Evolutionary conservation across 2,113 vertebrate genomes (phyloP).

Genomic region (Zosterops lateralis): DNA sequence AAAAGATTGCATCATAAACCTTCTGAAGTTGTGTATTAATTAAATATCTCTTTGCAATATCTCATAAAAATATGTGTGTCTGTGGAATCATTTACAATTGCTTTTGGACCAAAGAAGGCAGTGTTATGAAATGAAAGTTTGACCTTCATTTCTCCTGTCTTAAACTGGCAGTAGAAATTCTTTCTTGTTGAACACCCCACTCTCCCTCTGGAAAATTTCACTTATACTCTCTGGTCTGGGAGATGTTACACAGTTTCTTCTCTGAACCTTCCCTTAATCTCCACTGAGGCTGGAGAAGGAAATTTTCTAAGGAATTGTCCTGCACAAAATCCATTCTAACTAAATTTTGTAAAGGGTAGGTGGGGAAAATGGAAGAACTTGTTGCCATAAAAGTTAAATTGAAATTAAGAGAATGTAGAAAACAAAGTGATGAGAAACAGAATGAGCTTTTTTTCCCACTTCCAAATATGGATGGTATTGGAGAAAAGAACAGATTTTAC

Average conservation of each 20-base stretch:
- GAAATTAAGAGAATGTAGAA: background rate
- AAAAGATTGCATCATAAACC: background rate
- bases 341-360: background rate
- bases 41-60: background rate
- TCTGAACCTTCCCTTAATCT: background rate
- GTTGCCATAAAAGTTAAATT: background rate
- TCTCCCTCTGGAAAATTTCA: background rate
- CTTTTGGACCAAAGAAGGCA: background rate
- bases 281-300: background rate
- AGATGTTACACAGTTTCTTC: background rate
- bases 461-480: background rate
- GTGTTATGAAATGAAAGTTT: background rate
- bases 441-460: background rate
- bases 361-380: background rate
- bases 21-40: background rate
- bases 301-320: background rate
- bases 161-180: background rate
- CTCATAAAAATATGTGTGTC: background rate
- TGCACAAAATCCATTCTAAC: background rate
- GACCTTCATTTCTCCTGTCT: background rate
- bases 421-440: background rate
- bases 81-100: background rate
- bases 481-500: background rate
- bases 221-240: fast-evolving
- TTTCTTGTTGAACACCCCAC: background rate